Percentiles rank a stretch among this genome's conserved stretches.
phyloP scores from a whole-genome alignment of 2,888 invertebrate species.

The Pseudococcus viburni region DNA sequence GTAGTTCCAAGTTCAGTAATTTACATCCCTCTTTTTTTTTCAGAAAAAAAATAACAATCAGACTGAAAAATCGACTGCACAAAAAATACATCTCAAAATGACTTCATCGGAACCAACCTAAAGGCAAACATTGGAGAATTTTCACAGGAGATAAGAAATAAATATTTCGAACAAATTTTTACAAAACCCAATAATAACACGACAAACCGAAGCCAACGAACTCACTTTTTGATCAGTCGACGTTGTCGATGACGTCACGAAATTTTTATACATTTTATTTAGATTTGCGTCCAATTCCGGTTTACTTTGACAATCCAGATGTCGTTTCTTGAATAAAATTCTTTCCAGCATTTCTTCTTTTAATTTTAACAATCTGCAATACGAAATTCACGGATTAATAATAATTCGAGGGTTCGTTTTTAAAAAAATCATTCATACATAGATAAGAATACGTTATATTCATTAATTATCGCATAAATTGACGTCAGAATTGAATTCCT shows the following conservation, averaged over 20 bases:
- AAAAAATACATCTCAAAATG: too few relatives aligned
- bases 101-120: too few relatives aligned
- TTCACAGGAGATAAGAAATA: too few relatives aligned
- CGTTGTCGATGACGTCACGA: constrained; percentile 45
- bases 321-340: constrained; percentile 76
- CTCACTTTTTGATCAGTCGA: constrained; percentile 55
- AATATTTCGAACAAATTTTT: too few relatives aligned
- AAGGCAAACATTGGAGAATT: too few relatives aligned
- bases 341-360: constrained; percentile 86
- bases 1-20: too few relatives aligned
- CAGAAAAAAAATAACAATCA: too few relatives aligned
- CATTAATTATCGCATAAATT: not conserved
- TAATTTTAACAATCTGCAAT: constrained; percentile 78
- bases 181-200: too few relatives aligned
- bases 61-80: too few relatives aligned
- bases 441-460: not conserved
- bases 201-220: not conserved
- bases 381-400: constrained; percentile 14
- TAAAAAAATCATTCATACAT: not conserved
- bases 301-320: constrained; percentile 57
- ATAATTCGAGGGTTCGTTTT: not conserved
- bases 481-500: constrained; percentile 11
- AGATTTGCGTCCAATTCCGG: constrained; percentile 52
- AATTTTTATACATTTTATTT: constrained; percentile 62
- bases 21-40: too few relatives aligned